phyloP scores from a whole-genome alignment of 2,888 invertebrate species.

The Danaus chrysippus region DNA sequence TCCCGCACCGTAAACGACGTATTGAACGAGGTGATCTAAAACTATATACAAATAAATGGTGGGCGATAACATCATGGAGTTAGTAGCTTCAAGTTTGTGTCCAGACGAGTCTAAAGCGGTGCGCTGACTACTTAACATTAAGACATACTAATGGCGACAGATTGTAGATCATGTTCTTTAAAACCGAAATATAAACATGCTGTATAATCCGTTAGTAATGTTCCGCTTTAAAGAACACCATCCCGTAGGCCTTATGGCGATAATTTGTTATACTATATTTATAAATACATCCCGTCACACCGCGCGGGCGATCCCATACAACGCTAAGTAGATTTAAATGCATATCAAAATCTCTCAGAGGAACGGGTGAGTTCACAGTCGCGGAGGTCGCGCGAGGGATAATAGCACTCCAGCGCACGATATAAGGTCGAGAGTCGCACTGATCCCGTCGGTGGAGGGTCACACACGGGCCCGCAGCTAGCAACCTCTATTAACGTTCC shows the following conservation, averaged over 20 bases:
- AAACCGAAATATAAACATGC: neutral
- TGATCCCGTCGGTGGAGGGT: too few relatives aligned
- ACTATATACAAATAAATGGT: neutral
- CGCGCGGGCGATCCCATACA: neutral
- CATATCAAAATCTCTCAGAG: too few relatives aligned
- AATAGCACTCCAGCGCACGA: too few relatives aligned
- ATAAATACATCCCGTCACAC: neutral
- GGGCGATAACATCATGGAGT: slow-evolving; percentile 1
- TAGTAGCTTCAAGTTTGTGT: neutral
- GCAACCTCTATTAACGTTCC: too few relatives aligned
- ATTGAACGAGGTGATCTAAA: neutral
- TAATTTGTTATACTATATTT: neutral
- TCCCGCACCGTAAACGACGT: too few relatives aligned
- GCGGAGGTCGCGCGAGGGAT: neutral
- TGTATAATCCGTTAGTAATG: neutral
- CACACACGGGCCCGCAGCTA: too few relatives aligned
- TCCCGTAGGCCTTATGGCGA: slow-evolving; percentile 2
- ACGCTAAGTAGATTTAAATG: too few relatives aligned
- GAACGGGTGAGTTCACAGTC: too few relatives aligned
- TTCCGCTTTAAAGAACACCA: neutral
- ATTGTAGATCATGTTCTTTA: neutral
- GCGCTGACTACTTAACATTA: slow-evolving; percentile 16
- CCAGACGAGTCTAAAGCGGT: slow-evolving; percentile 19
- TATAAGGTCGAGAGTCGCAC: too few relatives aligned
- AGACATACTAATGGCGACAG: slow-evolving; percentile 13